Evolutionary conservation across 2,888 invertebrate species (phyloP), one percentile per base, ranked within the genome.

Genomic region (Ypsolopha sequella): DNA sequence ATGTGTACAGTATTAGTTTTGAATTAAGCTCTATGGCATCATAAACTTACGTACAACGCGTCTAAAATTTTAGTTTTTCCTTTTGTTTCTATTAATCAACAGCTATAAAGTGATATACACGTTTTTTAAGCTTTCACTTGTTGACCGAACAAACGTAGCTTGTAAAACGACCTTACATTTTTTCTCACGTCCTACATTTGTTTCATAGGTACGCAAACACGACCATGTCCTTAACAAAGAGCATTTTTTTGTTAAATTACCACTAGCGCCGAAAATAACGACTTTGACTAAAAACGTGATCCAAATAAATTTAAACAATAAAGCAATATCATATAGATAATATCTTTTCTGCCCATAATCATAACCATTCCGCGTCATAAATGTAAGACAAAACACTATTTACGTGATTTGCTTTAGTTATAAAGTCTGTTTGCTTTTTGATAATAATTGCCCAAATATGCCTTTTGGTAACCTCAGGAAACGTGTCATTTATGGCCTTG

Each of bases 241-340:
- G 71, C 62, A 58, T 52, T 51, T 57, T 62, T 65, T 59, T 62
- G 61, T 61, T 60, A 63, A 63, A 67, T 65, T 61, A 68, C 70
- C 66, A 67, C 73, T 67, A 65, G 43, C 14, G 8, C 13, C 13
- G 14, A 64, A 57, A 61, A 62, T 78, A 79, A 80, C 77, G 73
- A 77, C 76, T 77, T 77, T 79, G 79, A 77, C 70, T 73, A 71
- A 69, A 68, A 57, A 84, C 84, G 84, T 84, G 84, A 80, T 79
- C 67, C 62, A 77, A 79, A 80, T 80, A 76, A 66, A 69, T 8
- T 50, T 35, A 50, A 7, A 50, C 43, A 50, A 44, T 49, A 49
- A 49, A 49, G 33, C 33, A 49, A 49, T 49, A 49, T 41, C 39
- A 11, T 49, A 49, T 6, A 49, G 82, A 85, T 84, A 72, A 73